These are phyloP conservation scores for Drosophila cardini DNA, from an alignment of 1,140 invertebrate species.

Conservation along the genomic window DNA sequence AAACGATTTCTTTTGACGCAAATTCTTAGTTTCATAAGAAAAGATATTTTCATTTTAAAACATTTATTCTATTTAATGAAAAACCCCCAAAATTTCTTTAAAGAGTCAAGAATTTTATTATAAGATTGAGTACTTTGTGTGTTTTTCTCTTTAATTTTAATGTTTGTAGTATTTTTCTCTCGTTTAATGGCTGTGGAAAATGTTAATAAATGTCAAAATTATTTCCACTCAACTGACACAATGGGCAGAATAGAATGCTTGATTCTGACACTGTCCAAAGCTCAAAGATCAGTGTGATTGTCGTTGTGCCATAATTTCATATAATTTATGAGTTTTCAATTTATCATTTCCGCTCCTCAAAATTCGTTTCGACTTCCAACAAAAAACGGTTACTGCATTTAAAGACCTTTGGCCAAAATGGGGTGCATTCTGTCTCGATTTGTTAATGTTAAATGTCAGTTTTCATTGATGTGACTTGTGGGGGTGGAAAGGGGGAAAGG, in stretches of 20 bases:
- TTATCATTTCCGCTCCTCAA: constrained; percentile 52
- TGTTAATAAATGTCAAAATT: constrained; percentile 81
- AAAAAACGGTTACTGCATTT: not conserved
- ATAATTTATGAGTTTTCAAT: constrained; percentile 83
- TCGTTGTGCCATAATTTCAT: constrained; percentile 60
- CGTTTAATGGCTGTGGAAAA: constrained; percentile 30
- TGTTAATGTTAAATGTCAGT: constrained; percentile 74
- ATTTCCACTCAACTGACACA: constrained; percentile 71
- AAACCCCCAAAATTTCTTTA: too few relatives aligned
- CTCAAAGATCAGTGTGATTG: constrained; percentile 27
- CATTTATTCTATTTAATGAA: too few relatives aligned
- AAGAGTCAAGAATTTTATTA: too few relatives aligned
- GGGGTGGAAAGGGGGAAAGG: not conserved
- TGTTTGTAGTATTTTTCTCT: constrained; percentile 39
- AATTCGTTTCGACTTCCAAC: constrained; percentile 1
- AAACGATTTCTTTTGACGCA: too few relatives aligned
- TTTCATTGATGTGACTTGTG: constrained; percentile 19
- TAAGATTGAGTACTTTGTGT: too few relatives aligned
- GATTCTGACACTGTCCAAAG: constrained; percentile 58
- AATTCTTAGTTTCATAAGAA: too few relatives aligned
- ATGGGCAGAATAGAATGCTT: constrained; percentile 54
- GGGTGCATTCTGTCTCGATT: constrained; percentile 33
- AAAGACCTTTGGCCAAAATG: not conserved
- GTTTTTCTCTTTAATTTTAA: constrained; percentile 51
- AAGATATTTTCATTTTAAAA: too few relatives aligned